Evolutionary conservation across 30 jellyfish, hydroid and myxozoan species (phyloP).

Genomic region (Aurelia coerulea): DNA sequence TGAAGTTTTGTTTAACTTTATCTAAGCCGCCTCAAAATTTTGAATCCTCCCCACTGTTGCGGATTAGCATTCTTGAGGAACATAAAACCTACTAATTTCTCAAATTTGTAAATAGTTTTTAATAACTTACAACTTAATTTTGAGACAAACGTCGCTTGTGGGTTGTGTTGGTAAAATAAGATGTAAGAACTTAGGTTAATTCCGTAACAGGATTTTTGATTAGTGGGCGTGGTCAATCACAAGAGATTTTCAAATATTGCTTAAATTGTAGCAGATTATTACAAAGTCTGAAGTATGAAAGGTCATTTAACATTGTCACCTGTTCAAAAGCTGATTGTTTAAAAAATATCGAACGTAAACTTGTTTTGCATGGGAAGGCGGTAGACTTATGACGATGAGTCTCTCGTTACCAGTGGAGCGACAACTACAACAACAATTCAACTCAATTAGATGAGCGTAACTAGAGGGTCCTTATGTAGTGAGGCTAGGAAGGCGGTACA

Average conservation of each 20-base stretch:
- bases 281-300: background rate
- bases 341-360: too few species aligned
- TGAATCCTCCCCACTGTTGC: background rate
- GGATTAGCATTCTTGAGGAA: background rate
- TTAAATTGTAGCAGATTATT: conserved; percentile 10
- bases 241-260: background rate
- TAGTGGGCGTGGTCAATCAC: background rate
- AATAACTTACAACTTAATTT: background rate
- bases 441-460: too few species aligned
- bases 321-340: background rate
- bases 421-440: too few species aligned
- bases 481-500: too few species aligned
- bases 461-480: too few species aligned
- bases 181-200: background rate
- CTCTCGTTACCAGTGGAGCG: too few species aligned
- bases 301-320: conserved; percentile 8
- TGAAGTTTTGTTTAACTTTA: too few species aligned
- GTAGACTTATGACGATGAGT: too few species aligned
- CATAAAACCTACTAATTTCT: conserved; percentile 4
- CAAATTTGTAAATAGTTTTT: conserved; percentile 1
- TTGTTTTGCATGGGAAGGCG: too few species aligned
- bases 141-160: conserved; percentile 4
- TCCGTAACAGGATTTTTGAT: conserved; percentile 6
- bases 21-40: too few species aligned
- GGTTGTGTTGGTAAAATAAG: background rate